phyloP scores from a whole-genome alignment of 2,888 invertebrate genomes.

The Eupsilia transversa region DNA sequence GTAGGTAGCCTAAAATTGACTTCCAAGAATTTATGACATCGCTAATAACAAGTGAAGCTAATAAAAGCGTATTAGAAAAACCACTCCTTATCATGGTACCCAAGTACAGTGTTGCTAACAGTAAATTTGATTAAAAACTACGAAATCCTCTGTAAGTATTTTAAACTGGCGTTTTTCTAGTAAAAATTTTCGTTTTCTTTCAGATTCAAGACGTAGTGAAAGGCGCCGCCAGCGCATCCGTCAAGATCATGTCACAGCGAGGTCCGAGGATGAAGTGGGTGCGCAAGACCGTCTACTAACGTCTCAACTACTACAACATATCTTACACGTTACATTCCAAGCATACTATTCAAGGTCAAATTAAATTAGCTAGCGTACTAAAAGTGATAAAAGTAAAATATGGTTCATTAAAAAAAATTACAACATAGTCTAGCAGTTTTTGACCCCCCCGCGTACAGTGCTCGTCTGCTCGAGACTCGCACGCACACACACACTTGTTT shows the following conservation, averaged over 20 bases:
- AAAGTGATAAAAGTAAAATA: no score
- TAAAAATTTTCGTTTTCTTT: constrained; percentile 18
- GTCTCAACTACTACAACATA: neutral
- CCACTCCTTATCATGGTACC: neutral
- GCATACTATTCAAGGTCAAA: neutral
- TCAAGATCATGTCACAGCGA: constrained; percentile 98
- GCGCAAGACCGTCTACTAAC: constrained; percentile 82
- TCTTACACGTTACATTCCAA: constrained; percentile 14
- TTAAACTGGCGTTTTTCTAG: neutral
- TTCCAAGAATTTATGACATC: no score
- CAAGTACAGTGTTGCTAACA: neutral
- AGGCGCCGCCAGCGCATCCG: constrained; percentile 99
- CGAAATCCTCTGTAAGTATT: neutral
- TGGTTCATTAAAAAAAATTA: no score
- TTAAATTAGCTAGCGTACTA: neutral
- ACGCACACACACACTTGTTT: no score
- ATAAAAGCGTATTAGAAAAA: no score
- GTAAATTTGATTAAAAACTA: neutral
- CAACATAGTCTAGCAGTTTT: no score
- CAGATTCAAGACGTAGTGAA: constrained; percentile 98
- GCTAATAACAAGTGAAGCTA: no score
- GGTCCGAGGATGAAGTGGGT: constrained; percentile 98
- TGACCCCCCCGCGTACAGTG: no score
- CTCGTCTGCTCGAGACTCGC: no score
- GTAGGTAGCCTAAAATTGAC: no score